phyloP scores from a whole-genome alignment of 2,797 vertebrate species.

The Leptoclinus maculatus region DNA sequence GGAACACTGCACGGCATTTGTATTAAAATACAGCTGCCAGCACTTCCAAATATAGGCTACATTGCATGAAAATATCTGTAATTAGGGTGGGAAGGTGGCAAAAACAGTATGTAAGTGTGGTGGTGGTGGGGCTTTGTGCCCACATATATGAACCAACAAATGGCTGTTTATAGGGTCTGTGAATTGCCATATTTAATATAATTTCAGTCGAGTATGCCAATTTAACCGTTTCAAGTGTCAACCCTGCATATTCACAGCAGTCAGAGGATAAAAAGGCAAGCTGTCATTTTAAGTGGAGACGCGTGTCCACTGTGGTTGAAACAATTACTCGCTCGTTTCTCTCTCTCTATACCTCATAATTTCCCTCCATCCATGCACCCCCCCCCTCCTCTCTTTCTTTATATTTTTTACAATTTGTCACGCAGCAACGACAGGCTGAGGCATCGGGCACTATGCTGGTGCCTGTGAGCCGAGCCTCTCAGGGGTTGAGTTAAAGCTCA shows the following conservation, averaged over 20 bases:
- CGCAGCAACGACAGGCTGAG: constrained; percentile 66
- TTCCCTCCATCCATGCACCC: neutral
- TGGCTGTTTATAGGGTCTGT: neutral
- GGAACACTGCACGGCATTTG: constrained; percentile 33
- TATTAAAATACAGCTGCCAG: constrained; percentile 45
- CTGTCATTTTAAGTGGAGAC: neutral
- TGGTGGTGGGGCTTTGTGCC: constrained; percentile 1
- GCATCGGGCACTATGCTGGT: constrained; percentile 61
- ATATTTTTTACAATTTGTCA: constrained; percentile 69
- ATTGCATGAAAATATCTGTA: constrained; percentile 13
- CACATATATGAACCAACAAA: constrained; percentile 7
- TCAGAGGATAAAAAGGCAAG: constrained; percentile 10
- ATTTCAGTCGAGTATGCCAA: neutral
- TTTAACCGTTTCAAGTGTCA: neutral
- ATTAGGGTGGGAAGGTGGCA: constrained; percentile 43
- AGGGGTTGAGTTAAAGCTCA: constrained; percentile 72
- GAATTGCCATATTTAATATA: neutral
- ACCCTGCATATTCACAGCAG: neutral
- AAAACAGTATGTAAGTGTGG: constrained; percentile 6
- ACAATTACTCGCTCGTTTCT: constrained; percentile 16
- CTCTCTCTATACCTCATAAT: constrained; percentile 3
- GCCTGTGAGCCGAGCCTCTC: constrained; percentile 62
- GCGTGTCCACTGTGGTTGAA: neutral
- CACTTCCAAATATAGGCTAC: constrained; percentile 51
- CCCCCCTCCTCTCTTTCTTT: constrained; percentile 18